phyloP scores from a whole-genome alignment of 1,140 invertebrate genomes.

The Hyphantria cunea region DNA sequence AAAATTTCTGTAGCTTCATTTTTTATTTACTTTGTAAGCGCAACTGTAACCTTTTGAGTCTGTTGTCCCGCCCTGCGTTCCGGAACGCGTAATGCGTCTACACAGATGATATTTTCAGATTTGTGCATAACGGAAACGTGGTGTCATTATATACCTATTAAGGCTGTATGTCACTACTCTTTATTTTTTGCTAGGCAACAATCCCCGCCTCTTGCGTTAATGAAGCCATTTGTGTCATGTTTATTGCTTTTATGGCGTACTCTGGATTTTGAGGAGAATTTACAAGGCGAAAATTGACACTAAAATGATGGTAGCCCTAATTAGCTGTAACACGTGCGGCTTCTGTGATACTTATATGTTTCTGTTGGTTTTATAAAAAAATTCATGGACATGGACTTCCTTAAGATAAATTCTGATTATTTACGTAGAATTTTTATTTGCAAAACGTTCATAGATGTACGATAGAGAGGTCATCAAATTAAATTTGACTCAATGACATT shows the following conservation, averaged over 20 bases:
- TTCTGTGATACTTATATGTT: constrained; percentile 32
- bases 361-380: constrained; percentile 26
- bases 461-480: too few relatives aligned
- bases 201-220: constrained; percentile 66
- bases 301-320: constrained; percentile 54
- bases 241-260: constrained; percentile 77
- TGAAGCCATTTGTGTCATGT: constrained; percentile 79
- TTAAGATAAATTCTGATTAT: too few relatives aligned
- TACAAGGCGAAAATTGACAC: constrained; percentile 75
- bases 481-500: too few relatives aligned
- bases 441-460: constrained; percentile 4
- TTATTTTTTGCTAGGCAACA: constrained; percentile 68
- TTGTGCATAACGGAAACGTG: constrained; percentile 67
- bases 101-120: constrained; percentile 64
- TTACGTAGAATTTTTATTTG: constrained; percentile 12
- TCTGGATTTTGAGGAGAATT: constrained; percentile 73
- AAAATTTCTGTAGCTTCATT: constrained; percentile 15
- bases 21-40: constrained; percentile 11
- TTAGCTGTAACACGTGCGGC: constrained; percentile 53
- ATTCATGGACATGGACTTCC: constrained; percentile 26
- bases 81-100: constrained; percentile 44
- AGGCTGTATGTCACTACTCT: constrained; percentile 54
- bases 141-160: constrained; percentile 77
- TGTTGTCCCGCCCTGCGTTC: constrained; percentile 31
- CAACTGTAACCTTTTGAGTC: constrained; percentile 9